Base-by-base conservation (phyloP, 2,888 invertebrate species). In the Cephalotes varians region DNA sequence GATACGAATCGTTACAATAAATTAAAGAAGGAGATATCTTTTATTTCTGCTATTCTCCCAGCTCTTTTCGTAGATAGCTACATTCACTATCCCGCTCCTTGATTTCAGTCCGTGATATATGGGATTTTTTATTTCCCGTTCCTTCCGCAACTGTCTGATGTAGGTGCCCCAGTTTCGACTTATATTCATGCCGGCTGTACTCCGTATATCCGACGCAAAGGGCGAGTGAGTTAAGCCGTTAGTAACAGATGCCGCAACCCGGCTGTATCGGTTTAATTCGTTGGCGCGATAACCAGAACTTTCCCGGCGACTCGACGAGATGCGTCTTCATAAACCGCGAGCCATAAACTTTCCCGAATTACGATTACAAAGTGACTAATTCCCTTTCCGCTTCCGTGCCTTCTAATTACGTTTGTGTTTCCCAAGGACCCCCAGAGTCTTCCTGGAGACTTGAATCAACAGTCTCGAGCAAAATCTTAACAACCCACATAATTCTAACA, bases 211-310 rank as follows among this genome's bases (percentile, higher is more conserved):
- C 77, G 34, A 56, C 67, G 77, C 60, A 81, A 74, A 84, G 40
- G 56, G 64, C 83, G 82, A 87, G 89, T 86, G 87, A 89, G 86
- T 89, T 89, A 88, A 88, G 87, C 85, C 71, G 84, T 83, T 83
- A 84, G 83, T 85, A 89, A 89, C 88, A 89, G 88, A 89, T 89
- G 88, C 89, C 76, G 79, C 87, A 40, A 79, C 81, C 79, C 74
- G 47, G 82, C 80, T 85, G 86, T 82, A 87, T 87, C 87, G 84
- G 60, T 87, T 88, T 89, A 89, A 88, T 88, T 89, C 88, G 87
- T 84, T 77, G 82, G 80, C 85, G 83, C 81, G 90, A 86, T 87
- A 87, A 89, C 82, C 86, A 84, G 82, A 84, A 83, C 82, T 89
- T 88, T 80, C 86, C 62, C 74, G 84, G 69, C 82, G 81, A 62